Evolutionary conservation across 2,888 invertebrate species (phyloP), one percentile per base, ranked within the genome.

Genomic region (Aphodius granarius): DNA sequence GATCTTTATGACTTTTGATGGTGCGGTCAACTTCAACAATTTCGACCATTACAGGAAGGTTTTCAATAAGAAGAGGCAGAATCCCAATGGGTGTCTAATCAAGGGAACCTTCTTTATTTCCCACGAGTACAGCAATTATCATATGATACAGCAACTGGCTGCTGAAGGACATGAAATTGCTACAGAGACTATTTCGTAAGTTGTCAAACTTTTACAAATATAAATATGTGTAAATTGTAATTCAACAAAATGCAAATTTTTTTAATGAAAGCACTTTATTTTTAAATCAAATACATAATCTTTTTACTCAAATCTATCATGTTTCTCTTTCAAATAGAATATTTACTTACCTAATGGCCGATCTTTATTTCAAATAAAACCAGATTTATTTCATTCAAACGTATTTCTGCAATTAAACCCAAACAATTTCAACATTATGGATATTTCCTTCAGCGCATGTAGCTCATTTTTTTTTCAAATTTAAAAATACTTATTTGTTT

Each of bases 51-150:
- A 97, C 88, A 92, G 91, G 86, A 94, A 94, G 88, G 94, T 97
- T 74, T 95, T 97, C 86, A 91, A 92, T 83, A 91, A 91, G 77
- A 93, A 93, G 84, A 89, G 94, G 80, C 90, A 92, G 83, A 97
- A 97, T 88, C 95, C 97, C 68, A 97, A 98, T 85, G 95, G 94
- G 16, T 97, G 97, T 83, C 91, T 93, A 16, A 93, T 97, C 80
- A 92, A 91, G 80, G 97, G 96, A 77, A 98, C 98, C 3, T 98
- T 97, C 90, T 98, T 97, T 89, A 90, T 97, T 79, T 94, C 97
- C 5, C 98, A 98, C 86, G 93, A 94, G 85, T 94, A 94, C 89
- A 97, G 97, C 84, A 97, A 98, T 88, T 98, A 98, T 88, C 95
- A 94, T 81, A 95, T 95, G 92, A 94, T 97, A 18, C 97, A 98